Evolutionary conservation across 30 jellyfish, hydroid and myxozoan species (phyloP), one percentile per base, ranked within the genome.

Genomic region (Aurelia aurita): DNA sequence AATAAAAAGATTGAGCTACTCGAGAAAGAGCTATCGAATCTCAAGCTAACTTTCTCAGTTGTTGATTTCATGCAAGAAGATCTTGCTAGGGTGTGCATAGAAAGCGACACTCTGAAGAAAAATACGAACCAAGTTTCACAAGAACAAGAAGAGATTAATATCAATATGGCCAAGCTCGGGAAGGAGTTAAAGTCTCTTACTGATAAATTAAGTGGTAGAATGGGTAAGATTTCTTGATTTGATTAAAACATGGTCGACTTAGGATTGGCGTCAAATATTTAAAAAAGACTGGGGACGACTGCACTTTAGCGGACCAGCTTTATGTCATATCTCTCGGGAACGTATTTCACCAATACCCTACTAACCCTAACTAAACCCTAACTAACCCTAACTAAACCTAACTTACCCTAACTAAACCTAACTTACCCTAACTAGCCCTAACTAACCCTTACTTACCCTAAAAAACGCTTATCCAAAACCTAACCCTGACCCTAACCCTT

Each of bases 131-230:
- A 68, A 21, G 32, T 45, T 22, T 21, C 60, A 64, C 69, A 68
- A 29, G 91, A 81, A 1, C 91, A 81, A 51, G 54, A 63, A 6
- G 73, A 72, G 21, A 28, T 29, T n/a, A 28, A 18, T 22, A 68
- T 49, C 21, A 66, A 49, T 39, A 51, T 81, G 18, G 3, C 10
- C 72, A 67, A 69, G 46, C 19, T 81, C 1, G 85, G 58, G 66
- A 29, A 35, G 27, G 68, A 68, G 29, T 16, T 80, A 71, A 62
- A 64, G 16, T 10, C 79, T 7, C 77, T 80, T 14, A 64, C 90
- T 39, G 90, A 80, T 55, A 35, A 69, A 3, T 81, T 80, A 3
- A 26, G 27, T 66, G 26, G 51, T 7, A 80, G 57, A 67, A 54
- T 80, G 44, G 90, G 90, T 73, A 73, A 72, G 73, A 21, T 13